Conservation (phyloP, 2,888 invertebrate genomes). For the Sphinx pinastri region DNA sequence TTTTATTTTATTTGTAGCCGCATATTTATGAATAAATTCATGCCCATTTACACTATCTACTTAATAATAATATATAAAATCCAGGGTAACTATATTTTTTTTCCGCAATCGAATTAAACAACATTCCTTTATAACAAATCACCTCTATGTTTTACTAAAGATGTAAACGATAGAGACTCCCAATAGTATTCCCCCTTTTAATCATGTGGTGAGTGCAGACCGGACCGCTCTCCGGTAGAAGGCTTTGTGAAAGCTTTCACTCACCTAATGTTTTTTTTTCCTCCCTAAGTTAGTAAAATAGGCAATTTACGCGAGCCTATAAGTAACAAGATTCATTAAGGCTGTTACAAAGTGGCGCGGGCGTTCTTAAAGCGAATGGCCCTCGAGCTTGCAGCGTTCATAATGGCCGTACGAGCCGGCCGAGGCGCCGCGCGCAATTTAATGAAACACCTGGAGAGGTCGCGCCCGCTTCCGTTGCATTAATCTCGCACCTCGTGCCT, state of each 20-base stretch:
- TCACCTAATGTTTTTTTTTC: constrained; percentile 66
- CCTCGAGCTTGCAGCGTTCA: constrained; percentile 81
- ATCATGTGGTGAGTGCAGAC: neutral
- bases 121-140: no score
- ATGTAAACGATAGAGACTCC: neutral
- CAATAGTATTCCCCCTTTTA: neutral
- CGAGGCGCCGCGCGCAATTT: constrained; percentile 78
- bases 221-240: constrained; percentile 15
- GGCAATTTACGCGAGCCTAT: constrained; percentile 82
- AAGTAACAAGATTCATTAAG: constrained; percentile 84
- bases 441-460: constrained; percentile 83
- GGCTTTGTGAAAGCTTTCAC: constrained; percentile 54
- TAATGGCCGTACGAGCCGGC: constrained; percentile 78
- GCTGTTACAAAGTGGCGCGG: constrained; percentile 82
- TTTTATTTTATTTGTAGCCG: no score
- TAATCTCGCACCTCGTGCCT: constrained; percentile 67
- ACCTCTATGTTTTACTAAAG: no score
- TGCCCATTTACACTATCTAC: no score
- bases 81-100: no score
- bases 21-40: no score
- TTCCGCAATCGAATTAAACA: no score
- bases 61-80: no score
- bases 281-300: constrained; percentile 71
- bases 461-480: constrained; percentile 79
- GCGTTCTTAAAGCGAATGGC: constrained; percentile 83